Base-by-base conservation (phyloP, 2,113 vertebrate genomes). In the Formicarius rufipectus region DNA sequence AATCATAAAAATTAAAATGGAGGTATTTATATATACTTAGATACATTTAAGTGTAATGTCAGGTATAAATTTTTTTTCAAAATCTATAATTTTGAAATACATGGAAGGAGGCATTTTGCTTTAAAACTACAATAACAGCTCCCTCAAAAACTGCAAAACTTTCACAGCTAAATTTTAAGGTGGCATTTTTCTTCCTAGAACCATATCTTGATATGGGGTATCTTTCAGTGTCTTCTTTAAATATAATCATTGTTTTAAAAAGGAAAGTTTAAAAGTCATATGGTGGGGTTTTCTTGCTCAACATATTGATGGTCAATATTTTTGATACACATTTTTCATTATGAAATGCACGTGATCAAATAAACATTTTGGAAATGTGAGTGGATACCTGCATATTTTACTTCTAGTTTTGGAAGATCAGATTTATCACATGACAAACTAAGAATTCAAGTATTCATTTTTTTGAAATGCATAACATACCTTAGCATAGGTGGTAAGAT, bases 201-300 rank as follows among this genome's bases (percentile, higher is more conserved):
- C 13, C 2, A 8, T 10, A 28, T 86, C 28, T 67, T 85, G 45
- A 55, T 12, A 71, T 13, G 72, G 56, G 18, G 30, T 6, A 49
- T 50, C 16, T 89, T 80, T 60, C 15, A 22, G 8, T 73, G 24
- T 80, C n/a, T 31, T 62, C 18, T 22, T 77, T 63, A 68, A 55
- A 42, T 11, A 59, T 76, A 40, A 68, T 59, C 2, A 27, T 64
- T 42, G 19, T 64, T 8, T 64, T 17, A 58, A 49, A 44, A 66
- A 50, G 2, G 12, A 56, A 35, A 45, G 45, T 64, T 47, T 63
- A 23, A 52, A 23, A 52, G 28, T 78, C 12, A 20, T 53, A 9
- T 31, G 10, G 2, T 67, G n/a, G 6, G 5, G 0, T 0, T 0
- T 8, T 37, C 40, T 20, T 47, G 2, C 18, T 56, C 39, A 72